Percentiles rank a stretch among this genome's conserved stretches.
Conservation (phyloP, 2,113 vertebrate species). For the Chaenocephalus aceratus region DNA sequence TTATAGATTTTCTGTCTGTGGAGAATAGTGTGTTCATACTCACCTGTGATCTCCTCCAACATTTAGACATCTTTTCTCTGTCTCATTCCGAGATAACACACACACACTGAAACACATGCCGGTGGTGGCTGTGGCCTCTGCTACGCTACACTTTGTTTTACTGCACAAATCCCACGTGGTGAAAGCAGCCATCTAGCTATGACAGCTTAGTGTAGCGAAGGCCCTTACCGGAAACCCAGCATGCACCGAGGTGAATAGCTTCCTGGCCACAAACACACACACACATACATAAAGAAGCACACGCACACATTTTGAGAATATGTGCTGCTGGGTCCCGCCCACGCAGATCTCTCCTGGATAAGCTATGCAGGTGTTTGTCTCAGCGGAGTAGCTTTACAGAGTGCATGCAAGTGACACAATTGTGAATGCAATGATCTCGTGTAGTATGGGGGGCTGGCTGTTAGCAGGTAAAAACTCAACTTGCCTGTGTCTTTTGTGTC, state of each 20-base stretch:
- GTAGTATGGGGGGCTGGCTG: slow-evolving; percentile 38
- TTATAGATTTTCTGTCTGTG: slow-evolving; percentile 78
- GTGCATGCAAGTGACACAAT: slow-evolving; percentile 52
- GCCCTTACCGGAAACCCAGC: slow-evolving; percentile 78
- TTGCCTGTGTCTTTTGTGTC: neutral
- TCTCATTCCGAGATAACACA: slow-evolving; percentile 31
- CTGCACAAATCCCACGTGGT: slow-evolving; percentile 71
- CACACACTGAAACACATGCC: slow-evolving; percentile 14
- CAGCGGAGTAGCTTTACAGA: slow-evolving; percentile 42
- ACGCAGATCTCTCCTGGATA: slow-evolving; percentile 76
- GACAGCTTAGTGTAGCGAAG: slow-evolving; percentile 70
- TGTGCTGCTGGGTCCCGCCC: slow-evolving; percentile 54
- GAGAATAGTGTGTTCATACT: slow-evolving; percentile 69
- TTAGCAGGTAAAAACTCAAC: slow-evolving; percentile 57
- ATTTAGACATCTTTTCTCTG: slow-evolving; percentile 26
- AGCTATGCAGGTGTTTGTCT: slow-evolving; percentile 78
- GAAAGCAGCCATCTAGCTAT: slow-evolving; percentile 67
- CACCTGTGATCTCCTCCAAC: slow-evolving; percentile 66
- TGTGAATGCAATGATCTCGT: slow-evolving; percentile 50
- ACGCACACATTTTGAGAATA: slow-evolving; percentile 34
- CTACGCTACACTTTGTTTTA: slow-evolving; percentile 60
- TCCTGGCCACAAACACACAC: slow-evolving; percentile 66
- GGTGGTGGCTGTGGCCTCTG: slow-evolving; percentile 65
- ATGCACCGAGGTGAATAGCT: slow-evolving; percentile 76
- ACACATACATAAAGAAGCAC: slow-evolving; percentile 15